Conservation (phyloP, 2,888 invertebrate species). For the Thyatira batis region DNA sequence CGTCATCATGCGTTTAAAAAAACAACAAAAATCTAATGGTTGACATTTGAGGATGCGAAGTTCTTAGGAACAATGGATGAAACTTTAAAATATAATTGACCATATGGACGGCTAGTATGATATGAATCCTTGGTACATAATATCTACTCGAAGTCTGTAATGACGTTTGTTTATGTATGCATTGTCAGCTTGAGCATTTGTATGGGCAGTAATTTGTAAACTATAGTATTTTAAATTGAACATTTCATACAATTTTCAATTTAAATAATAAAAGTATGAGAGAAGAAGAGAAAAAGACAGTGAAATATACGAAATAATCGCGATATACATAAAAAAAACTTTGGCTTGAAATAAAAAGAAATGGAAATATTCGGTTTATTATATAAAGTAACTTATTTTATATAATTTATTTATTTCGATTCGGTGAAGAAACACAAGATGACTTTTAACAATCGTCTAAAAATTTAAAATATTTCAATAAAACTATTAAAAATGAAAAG, state of each 20-base stretch:
- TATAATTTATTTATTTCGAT: neutral
- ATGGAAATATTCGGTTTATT: neutral
- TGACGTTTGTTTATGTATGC: no score
- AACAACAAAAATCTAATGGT: constrained; percentile 9
- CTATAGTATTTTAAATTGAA: no score
- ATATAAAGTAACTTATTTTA: neutral
- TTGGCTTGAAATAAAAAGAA: neutral
- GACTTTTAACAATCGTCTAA: no score
- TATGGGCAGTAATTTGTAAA: no score
- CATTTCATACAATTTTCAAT: neutral
- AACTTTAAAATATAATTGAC: neutral
- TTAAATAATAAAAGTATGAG: neutral
- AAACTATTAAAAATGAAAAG: no score
- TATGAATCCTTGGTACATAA: neutral
- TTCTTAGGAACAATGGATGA: constrained; percentile 16
- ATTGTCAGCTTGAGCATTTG: neutral
- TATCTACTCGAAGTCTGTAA: no score
- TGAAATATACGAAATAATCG: neutral
- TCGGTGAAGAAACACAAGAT: no score
- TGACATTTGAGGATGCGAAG: constrained; percentile 19
- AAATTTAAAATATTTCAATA: no score
- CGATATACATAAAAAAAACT: neutral
- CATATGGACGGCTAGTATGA: neutral
- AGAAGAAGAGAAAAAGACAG: neutral
- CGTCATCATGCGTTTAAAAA: constrained; percentile 26